phyloP scores from a whole-genome alignment of 92 coral and sea anemone genomes.

The Ricordea florida region DNA sequence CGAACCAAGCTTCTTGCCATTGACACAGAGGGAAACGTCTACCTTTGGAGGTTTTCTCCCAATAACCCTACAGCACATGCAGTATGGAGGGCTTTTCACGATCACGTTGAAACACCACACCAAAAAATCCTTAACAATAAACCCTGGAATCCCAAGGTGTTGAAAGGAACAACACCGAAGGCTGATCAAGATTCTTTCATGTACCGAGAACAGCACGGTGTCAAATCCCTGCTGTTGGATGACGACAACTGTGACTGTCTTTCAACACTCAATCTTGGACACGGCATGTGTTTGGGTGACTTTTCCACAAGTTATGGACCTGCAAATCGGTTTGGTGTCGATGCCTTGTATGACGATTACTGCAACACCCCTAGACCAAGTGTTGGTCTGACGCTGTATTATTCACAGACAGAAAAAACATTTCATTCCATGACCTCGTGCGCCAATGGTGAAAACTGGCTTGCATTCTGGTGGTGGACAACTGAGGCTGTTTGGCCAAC shows the following conservation, averaged over 20 bases:
- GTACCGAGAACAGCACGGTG: slow-evolving; percentile 72
- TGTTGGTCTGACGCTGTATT: slow-evolving; percentile 67
- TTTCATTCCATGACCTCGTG: slow-evolving; percentile 53
- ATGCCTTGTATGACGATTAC: slow-evolving; percentile 54
- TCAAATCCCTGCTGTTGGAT: slow-evolving; percentile 67
- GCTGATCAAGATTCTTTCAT: slow-evolving; percentile 71
- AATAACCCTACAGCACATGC: slow-evolving; percentile 69
- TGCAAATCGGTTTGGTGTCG: slow-evolving; percentile 58
- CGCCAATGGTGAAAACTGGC: slow-evolving; percentile 75
- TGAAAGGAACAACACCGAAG: slow-evolving; percentile 63
- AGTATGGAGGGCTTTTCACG: slow-evolving; percentile 59
- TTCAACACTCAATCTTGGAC: slow-evolving; percentile 60
- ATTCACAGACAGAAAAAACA: slow-evolving; percentile 10
- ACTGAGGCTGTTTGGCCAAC: slow-evolving; percentile 67
- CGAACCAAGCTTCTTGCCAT: slow-evolving; percentile 42
- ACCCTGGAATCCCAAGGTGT: slow-evolving; percentile 57
- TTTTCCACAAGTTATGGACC: slow-evolving; percentile 52
- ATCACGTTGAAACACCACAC: slow-evolving; percentile 41
- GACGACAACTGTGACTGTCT: slow-evolving; percentile 81
- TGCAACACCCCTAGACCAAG: slow-evolving; percentile 66
- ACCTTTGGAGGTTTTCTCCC: slow-evolving; percentile 57
- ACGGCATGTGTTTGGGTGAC: slow-evolving; percentile 38
- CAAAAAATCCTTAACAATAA: slow-evolving; percentile 20
- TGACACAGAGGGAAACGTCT: slow-evolving; percentile 63
- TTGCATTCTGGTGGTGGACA: slow-evolving; percentile 87